Conservation (phyloP, 2,888 invertebrate genomes). For the Rhogogaster chlorosoma region DNA sequence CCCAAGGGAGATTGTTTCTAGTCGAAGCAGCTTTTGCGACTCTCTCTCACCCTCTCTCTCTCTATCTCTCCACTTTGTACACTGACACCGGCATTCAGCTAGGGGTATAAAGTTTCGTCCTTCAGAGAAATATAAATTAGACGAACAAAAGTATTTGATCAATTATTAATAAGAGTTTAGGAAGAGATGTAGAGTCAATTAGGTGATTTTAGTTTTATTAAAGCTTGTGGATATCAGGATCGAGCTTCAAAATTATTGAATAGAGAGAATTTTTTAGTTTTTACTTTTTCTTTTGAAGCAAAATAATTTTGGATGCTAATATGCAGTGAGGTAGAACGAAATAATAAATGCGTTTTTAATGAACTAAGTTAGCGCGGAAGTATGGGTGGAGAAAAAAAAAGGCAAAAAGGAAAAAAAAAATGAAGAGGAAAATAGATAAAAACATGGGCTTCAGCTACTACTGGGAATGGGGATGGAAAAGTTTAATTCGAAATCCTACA, state of each 20-base stretch:
- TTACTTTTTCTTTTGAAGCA: not conserved
- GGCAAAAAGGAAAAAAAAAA: not conserved
- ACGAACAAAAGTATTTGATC: not conserved
- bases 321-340: not conserved
- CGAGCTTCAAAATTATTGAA: not conserved
- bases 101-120: not conserved
- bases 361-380: not conserved
- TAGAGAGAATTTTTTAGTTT: not conserved
- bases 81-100: not conserved
- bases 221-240: not conserved
- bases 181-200: not conserved
- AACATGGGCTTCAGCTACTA: not conserved
- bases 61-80: conserved; percentile 3
- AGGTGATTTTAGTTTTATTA: not conserved
- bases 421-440: conserved; percentile 13
- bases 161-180: not conserved
- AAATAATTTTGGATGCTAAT: not conserved
- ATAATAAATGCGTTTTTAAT: conserved; percentile 15
- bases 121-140: not conserved
- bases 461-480: conserved; percentile 32
- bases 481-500: conserved; percentile 36
- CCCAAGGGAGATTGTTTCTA: conserved; percentile 43
- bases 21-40: conserved; percentile 13
- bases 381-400: not conserved
- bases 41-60: not conserved